A percentile compares a stretch with the other conserved stretches of the same genome.
These are phyloP conservation scores for Halyomorpha halys DNA, from an alignment of 1,140 invertebrate species.

Conservation along the genomic window DNA sequence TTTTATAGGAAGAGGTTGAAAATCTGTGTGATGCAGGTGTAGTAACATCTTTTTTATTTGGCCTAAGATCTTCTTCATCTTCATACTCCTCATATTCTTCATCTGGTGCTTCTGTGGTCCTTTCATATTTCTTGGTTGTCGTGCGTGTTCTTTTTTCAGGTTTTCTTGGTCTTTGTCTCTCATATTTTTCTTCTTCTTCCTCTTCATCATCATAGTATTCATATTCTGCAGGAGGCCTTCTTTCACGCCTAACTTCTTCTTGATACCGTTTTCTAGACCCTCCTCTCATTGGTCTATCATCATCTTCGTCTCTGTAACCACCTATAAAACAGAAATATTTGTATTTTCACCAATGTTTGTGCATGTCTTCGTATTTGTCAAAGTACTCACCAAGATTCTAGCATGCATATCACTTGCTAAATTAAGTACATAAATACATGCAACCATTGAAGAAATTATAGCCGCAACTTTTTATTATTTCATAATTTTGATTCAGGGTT, in stretches of 20 bases:
- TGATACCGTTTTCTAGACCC: constrained; percentile 14
- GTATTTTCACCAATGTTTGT: too few species aligned
- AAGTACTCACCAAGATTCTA: too few species aligned
- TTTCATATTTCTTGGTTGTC: constrained; percentile 20
- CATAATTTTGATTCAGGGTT: too few species aligned
- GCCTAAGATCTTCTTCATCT: constrained; percentile 14
- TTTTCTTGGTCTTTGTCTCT: constrained; percentile 4
- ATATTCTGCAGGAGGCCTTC: neutral
- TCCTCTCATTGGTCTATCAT: constrained; percentile 12
- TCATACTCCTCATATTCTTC: constrained; percentile 24
- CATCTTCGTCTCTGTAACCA: constrained; percentile 20
- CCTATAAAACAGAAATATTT: neutral
- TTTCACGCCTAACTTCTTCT: constrained; percentile 5
- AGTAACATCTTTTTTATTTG: constrained; percentile 11
- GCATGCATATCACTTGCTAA: too few species aligned
- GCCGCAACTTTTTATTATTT: too few species aligned
- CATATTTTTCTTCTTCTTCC: constrained; percentile 14
- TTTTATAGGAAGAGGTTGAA: constrained; percentile 19
- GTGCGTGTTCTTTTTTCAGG: constrained; percentile 12
- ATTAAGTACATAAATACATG: too few species aligned
- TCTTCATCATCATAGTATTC: constrained; percentile 12
- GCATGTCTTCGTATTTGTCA: too few species aligned
- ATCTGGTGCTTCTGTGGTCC: constrained; percentile 4
- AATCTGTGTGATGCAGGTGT: constrained; percentile 21
- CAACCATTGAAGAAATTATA: too few species aligned